Base-by-base conservation (phyloP, 2,888 invertebrate genomes). In the Caenorhabditis panamensis region DNA sequence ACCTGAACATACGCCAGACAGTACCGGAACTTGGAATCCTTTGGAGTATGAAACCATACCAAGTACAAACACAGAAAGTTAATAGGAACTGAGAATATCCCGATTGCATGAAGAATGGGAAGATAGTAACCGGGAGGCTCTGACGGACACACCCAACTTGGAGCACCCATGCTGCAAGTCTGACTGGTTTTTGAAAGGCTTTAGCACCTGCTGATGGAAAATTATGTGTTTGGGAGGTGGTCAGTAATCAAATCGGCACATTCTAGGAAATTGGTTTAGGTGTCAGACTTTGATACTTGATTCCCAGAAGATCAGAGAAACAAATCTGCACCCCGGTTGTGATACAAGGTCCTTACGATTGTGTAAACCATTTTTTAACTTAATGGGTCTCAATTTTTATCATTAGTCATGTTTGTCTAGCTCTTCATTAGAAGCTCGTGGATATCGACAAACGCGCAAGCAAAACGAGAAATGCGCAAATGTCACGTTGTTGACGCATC, bases 31-130 rank as follows among this genome's bases (percentile, higher is more conserved):
- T 62, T 71, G 0, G 69, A 71, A 6, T 71, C 69, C 41, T 62
- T 71, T 28, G 69, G 69, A 28, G 69, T 71, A n/a, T 71, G 54
- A 44, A 53, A 71, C 69, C 69, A 71, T 2, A 71, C 69, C 9
- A 71, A 26, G 24, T 71, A 71, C 5, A 71, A 16, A 16, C 69
- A 62, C 8, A 62, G 31, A 44, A 44, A 51, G n/a, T 71, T 71
- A 16, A 71, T 53, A n/a, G 69, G 62, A 11, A 62, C 37, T 5
- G 69, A 71, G 26, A 54, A 36, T 0, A 71, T 4, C 9, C 69
- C 69, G 41, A 71, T 71, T 1, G 41, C 28, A 22, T 71, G 61
- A 1, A 71, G 28, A 16, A 44, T 11, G 26, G 22, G 36, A 2
- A 71, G 18, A 54, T 71, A 71, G 41, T 71, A 71, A 13, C 28